A percentile compares a stretch with the other conserved stretches of the same genome.
phyloP scores from a whole-genome alignment of 30 jellyfish, hydroid and myxozoan species.

The Turritopsis dohrnii region DNA sequence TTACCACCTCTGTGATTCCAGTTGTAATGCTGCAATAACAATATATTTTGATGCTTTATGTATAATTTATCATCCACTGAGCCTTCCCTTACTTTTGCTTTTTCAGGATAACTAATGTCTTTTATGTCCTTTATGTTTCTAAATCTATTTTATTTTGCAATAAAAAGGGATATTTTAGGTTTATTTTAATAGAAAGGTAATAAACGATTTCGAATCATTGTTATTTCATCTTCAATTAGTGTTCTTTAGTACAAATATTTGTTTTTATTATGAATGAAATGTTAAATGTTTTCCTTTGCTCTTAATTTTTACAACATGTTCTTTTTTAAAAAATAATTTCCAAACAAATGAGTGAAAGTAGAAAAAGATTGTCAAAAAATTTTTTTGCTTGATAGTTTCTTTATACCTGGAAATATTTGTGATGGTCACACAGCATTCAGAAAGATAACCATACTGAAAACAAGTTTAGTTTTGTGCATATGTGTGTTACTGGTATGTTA shows the following conservation, averaged over 20 bases:
- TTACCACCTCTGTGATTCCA: no score
- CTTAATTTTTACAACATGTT: background rate
- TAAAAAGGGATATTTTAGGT: background rate
- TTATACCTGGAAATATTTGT: no score
- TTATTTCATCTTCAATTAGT: no score
- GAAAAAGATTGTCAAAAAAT: background rate
- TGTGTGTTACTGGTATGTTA: background rate
- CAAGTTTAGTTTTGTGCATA: background rate
- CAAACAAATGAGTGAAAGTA: no score
- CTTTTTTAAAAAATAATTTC: background rate
- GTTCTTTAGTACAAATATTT: background rate
- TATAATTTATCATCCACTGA: no score
- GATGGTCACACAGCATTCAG: background rate
- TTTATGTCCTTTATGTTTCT: background rate
- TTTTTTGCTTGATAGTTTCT: no score
- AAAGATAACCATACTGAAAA: background rate
- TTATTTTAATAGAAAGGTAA: background rate
- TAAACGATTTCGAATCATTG: background rate
- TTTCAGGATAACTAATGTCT: background rate
- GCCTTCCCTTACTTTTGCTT: background rate
- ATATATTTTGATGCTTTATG: no score
- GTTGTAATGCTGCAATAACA: no score
- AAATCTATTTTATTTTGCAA: background rate
- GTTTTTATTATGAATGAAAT: background rate
- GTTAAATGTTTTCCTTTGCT: background rate